These are phyloP conservation scores for Drosophila novamexicana DNA, from an alignment of 1,140 invertebrate species.

Conservation along the genomic window DNA sequence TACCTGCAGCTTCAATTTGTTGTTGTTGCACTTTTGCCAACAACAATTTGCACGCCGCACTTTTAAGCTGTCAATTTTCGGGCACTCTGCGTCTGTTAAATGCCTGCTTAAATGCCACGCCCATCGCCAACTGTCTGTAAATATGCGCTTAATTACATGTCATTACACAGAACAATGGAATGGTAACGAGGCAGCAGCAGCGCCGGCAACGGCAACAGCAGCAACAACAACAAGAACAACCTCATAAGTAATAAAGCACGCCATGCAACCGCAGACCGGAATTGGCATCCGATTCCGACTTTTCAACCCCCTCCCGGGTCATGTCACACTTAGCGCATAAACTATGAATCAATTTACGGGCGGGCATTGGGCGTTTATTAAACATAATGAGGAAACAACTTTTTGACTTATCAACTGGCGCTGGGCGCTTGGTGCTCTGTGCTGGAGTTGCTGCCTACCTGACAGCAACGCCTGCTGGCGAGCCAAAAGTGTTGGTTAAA, in stretches of 20 bases:
- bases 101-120: slow-evolving; percentile 68
- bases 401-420: slow-evolving; percentile 76
- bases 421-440: slow-evolving; percentile 34
- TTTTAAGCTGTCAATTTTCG: slow-evolving; percentile 79
- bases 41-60: slow-evolving; percentile 34
- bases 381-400: slow-evolving; percentile 80
- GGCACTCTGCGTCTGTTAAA: slow-evolving; percentile 72
- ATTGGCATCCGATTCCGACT: slow-evolving; percentile 43
- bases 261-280: slow-evolving; percentile 55
- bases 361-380: slow-evolving; percentile 74
- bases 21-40: slow-evolving; percentile 28
- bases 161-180: slow-evolving; percentile 63
- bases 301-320: slow-evolving; percentile 22
- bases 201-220: slow-evolving; percentile 27
- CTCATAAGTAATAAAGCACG: slow-evolving; percentile 80
- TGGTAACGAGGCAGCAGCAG: slow-evolving; percentile 26
- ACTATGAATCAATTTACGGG: slow-evolving; percentile 76
- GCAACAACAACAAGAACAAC: slow-evolving; percentile 41
- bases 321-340: slow-evolving; percentile 76
- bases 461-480: slow-evolving; percentile 58
- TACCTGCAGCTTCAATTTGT: slow-evolving; percentile 37
- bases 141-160: slow-evolving; percentile 82
- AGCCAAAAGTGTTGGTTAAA: slow-evolving; percentile 80
- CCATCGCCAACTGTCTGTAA: slow-evolving; percentile 70
- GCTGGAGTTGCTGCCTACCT: slow-evolving; percentile 46